phyloP scores from a whole-genome alignment of 2,797 vertebrate genomes.

The Phylloscopus collybita region DNA sequence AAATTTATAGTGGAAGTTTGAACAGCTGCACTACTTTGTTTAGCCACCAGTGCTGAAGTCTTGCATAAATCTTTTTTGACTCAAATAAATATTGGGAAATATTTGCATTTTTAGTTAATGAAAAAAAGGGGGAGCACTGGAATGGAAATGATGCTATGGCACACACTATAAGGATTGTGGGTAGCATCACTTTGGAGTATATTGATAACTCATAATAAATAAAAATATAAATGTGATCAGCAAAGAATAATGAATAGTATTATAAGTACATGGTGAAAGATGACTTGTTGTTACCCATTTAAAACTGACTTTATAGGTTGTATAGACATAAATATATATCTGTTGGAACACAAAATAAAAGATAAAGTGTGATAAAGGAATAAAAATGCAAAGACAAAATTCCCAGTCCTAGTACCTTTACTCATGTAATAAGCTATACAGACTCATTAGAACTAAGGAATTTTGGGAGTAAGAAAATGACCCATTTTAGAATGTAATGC shows the following conservation, averaged over 20 bases:
- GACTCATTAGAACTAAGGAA: neutral
- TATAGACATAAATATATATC: neutral
- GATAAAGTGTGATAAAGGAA: neutral
- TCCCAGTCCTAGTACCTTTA: neutral
- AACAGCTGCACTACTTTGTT: slow-evolving; percentile 27
- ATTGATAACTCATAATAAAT: neutral
- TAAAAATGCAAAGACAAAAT: neutral
- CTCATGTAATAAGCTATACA: neutral
- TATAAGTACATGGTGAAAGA: neutral
- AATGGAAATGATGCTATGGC: neutral
- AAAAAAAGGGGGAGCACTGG: accelerated
- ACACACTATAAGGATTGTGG: neutral
- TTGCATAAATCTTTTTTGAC: neutral
- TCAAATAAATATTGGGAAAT: neutral
- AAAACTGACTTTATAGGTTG: neutral
- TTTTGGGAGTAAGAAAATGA: accelerated
- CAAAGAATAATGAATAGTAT: neutral
- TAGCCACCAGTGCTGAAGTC: neutral
- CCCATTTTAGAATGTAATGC: neutral
- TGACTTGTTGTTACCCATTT: neutral
- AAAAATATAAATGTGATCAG: neutral
- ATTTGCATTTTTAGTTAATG: neutral
- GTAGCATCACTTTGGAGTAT: neutral
- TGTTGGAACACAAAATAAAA: neutral
- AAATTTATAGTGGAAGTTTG: neutral